These are phyloP conservation scores for Dendrolimus pini DNA, from an alignment of 2,888 invertebrate species.

Conservation along the genomic window DNA sequence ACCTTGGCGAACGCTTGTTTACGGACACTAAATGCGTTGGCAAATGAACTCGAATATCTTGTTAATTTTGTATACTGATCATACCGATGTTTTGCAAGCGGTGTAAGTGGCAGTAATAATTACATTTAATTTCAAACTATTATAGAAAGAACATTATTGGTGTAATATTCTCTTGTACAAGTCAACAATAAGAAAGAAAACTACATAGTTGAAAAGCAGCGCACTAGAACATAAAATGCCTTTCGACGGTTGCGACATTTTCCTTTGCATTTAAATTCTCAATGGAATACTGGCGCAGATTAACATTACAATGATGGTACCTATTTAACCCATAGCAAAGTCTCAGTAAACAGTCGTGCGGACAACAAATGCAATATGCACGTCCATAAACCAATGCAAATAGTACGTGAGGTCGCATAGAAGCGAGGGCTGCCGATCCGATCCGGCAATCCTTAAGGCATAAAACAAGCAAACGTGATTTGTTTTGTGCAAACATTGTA, in stretches of 20 bases:
- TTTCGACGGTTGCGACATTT: too few relatives aligned
- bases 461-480: constrained; percentile 63
- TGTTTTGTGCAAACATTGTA: constrained; percentile 60
- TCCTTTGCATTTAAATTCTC: too few relatives aligned
- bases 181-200: too few relatives aligned
- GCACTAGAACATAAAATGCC: too few relatives aligned
- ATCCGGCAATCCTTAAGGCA: constrained; percentile 47
- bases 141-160: background rate
- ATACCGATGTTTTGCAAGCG: constrained; percentile 14
- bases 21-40: constrained; percentile 53
- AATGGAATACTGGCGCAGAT: too few relatives aligned
- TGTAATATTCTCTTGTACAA: background rate
- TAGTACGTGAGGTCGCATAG: constrained; percentile 62
- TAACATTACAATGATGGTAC: too few relatives aligned
- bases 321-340: too few relatives aligned
- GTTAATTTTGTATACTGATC: constrained; percentile 30
- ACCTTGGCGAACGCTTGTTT: constrained; percentile 58
- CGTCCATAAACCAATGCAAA: constrained; percentile 47
- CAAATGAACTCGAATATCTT: constrained; percentile 39
- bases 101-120: background rate
- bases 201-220: too few relatives aligned
- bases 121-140: background rate
- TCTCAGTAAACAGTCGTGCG: constrained; percentile 3
- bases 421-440: constrained; percentile 43
- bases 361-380: constrained; percentile 24